Percentiles rank a stretch among this genome's conserved stretches.
Evolutionary conservation across 2,113 vertebrate genomes (phyloP).

Genomic region (Carollia perspicillata): DNA sequence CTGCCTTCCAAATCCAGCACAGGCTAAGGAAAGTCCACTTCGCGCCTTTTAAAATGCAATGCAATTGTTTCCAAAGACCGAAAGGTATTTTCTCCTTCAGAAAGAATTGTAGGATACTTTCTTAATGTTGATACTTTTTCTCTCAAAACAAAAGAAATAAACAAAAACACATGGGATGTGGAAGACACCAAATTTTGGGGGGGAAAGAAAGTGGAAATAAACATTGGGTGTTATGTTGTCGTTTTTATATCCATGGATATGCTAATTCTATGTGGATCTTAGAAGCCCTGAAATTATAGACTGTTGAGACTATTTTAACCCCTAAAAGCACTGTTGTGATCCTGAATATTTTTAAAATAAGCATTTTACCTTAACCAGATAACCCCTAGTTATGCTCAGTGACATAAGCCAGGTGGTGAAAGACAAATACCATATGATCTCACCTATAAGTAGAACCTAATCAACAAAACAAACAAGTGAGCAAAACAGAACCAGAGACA

Average conservation of each 20-base stretch:
- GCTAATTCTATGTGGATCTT: conserved; percentile 42
- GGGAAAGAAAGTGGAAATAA: background rate
- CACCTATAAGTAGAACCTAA: no score
- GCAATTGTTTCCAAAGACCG: background rate
- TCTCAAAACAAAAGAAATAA: conserved; percentile 11
- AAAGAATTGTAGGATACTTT: background rate
- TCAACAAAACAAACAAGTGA: no score
- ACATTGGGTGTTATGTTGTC: background rate
- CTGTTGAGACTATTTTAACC: conserved; percentile 59
- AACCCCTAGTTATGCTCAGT: conserved; percentile 32
- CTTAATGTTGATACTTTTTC: background rate
- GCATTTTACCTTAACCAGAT: conserved; percentile 47
- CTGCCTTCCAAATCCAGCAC: background rate
- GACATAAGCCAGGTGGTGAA: no score
- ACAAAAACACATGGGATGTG: background rate
- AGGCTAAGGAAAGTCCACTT: background rate
- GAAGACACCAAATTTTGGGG: background rate
- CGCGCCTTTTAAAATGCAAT: background rate
- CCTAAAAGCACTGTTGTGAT: conserved; percentile 28
- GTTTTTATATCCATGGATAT: conserved; percentile 65
- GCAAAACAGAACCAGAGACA: no score
- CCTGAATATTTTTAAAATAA: conserved; percentile 58
- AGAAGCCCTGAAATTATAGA: conserved; percentile 58
- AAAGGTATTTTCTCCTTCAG: background rate
- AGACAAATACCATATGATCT: no score